Percentiles rank a stretch among this genome's conserved stretches.
Evolutionary conservation across 2,113 vertebrate species (phyloP).

Genomic region (Poeciliopsis occidentalis): DNA sequence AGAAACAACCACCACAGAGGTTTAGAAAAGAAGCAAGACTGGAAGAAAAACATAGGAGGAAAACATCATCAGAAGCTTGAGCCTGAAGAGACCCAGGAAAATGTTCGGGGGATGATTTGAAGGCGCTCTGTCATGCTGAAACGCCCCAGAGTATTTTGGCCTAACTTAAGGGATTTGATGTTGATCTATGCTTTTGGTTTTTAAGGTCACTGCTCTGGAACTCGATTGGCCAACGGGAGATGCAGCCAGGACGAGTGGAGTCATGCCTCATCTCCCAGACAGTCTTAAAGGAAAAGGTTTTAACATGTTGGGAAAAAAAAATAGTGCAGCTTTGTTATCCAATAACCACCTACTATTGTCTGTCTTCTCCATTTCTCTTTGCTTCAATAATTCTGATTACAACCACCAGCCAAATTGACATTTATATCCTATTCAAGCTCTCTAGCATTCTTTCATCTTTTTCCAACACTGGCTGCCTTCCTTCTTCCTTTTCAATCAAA

Average conservation of each 20-base stretch:
- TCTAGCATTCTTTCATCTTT: too few species aligned
- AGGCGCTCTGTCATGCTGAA: not conserved
- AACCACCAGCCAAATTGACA: not conserved
- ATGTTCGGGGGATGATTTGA: not conserved
- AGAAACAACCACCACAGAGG: slow-evolving; percentile 31
- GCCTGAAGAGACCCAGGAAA: slow-evolving; percentile 22
- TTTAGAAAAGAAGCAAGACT: slow-evolving; percentile 34
- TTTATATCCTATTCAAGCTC: too few species aligned
- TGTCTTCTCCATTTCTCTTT: not conserved
- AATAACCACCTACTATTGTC: slow-evolving; percentile 6
- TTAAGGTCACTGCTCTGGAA: slow-evolving; percentile 34
- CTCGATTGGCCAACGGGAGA: slow-evolving; percentile 35
- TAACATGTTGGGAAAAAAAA: slow-evolving; percentile 38
- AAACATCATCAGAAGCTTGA: slow-evolving; percentile 49
- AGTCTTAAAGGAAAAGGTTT: slow-evolving; percentile 49
- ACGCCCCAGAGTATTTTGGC: not conserved
- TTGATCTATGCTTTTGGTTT: slow-evolving; percentile 38
- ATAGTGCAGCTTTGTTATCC: slow-evolving; percentile 39
- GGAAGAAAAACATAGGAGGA: slow-evolving; percentile 30
- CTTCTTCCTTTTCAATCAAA: too few species aligned
- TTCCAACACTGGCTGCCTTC: too few species aligned
- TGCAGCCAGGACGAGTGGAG: slow-evolving; percentile 44
- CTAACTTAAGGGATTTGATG: slow-evolving; percentile 19
- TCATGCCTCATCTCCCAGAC: slow-evolving; percentile 26
- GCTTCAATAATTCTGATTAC: not conserved